A percentile compares a stretch with the other conserved stretches of the same genome.
phyloP scores from a whole-genome alignment of 2,113 vertebrate species.

The Rafetus swinhoei region DNA sequence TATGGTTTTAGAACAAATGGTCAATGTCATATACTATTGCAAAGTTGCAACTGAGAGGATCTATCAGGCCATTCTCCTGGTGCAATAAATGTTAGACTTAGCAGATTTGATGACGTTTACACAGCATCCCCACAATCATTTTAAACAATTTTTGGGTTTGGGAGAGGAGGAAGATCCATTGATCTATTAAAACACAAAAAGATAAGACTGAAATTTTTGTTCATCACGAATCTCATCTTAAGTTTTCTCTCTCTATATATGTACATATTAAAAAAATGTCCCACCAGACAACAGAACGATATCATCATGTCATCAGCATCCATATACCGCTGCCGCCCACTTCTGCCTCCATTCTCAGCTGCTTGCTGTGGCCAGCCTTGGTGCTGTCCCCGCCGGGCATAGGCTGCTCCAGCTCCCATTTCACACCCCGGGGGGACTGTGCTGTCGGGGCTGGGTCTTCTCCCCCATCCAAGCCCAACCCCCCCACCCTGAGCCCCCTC shows the following conservation, averaged over 20 bases:
- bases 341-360: too few relatives aligned
- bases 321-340: too few relatives aligned
- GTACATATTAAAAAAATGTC: too few relatives aligned
- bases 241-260: background rate
- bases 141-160: background rate
- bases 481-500: too few relatives aligned
- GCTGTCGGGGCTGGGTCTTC: too few relatives aligned
- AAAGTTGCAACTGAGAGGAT: background rate
- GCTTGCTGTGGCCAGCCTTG: too few relatives aligned
- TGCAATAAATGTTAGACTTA: background rate
- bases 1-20: background rate
- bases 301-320: too few relatives aligned
- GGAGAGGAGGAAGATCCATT: background rate
- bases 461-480: too few relatives aligned
- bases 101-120: background rate
- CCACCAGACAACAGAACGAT: too few relatives aligned
- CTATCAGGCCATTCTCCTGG: background rate
- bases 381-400: too few relatives aligned
- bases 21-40: background rate
- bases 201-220: background rate
- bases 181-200: background rate
- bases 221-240: background rate
- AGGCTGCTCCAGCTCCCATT: too few relatives aligned
- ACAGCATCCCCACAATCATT: background rate
- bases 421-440: too few relatives aligned